Conservation (phyloP, 2,888 invertebrate genomes). For the Torymus tubicola region DNA sequence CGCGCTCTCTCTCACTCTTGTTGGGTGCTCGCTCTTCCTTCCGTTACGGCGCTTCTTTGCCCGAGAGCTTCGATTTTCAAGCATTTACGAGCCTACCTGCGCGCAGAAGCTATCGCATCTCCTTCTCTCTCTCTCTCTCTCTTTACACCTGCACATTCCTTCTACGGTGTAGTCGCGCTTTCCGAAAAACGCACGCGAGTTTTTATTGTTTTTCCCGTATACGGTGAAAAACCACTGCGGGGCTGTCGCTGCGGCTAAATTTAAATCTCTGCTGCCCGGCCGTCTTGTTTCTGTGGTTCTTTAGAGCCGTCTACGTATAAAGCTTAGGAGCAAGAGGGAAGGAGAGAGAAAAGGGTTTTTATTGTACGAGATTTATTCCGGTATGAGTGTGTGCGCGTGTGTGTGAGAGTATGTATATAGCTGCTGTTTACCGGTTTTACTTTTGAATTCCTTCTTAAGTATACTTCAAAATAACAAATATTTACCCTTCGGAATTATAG, state of each 20-base stretch:
- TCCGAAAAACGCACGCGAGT: constrained; percentile 1
- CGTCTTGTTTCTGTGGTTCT: neutral
- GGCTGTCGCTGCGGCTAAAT: no score
- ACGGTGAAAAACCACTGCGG: no score
- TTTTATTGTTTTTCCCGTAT: constrained; percentile 27
- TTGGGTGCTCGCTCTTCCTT: constrained; percentile 6
- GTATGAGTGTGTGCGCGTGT: no score
- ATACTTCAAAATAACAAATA: neutral
- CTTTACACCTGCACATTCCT: no score
- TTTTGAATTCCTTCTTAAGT: no score
- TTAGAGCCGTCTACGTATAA: no score
- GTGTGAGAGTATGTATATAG: neutral
- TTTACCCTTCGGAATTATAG: no score
- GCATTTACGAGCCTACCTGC: constrained; percentile 43
- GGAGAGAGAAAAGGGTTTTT: constrained; percentile 18
- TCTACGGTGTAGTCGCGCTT: neutral
- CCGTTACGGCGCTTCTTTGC: constrained; percentile 6
- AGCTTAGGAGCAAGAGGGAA: no score
- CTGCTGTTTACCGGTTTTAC: neutral
- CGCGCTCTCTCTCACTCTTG: neutral
- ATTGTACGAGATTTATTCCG: constrained; percentile 5
- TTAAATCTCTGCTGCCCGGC: neutral
- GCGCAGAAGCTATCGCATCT: no score
- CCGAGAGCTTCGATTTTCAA: constrained; percentile 45
- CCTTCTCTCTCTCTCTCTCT: no score